phyloP scores from a whole-genome alignment of 2,888 invertebrate species.

The Heteromurus nitidus region DNA sequence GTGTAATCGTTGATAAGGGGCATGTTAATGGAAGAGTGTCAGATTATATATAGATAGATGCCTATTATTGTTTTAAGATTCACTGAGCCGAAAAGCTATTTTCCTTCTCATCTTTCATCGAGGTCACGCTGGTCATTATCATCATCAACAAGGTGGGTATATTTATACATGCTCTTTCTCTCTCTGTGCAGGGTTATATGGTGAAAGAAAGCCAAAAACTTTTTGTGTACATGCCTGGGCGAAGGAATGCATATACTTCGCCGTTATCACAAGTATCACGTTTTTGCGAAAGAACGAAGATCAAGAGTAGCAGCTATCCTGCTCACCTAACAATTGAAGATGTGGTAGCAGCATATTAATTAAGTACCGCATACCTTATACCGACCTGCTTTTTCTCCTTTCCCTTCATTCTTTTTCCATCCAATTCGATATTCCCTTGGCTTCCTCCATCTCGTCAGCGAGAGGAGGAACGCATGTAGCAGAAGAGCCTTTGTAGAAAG shows the following conservation, averaged over 20 bases:
- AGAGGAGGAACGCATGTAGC: too few species aligned
- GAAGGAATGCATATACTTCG: not conserved
- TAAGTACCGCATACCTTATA: conserved; percentile 36
- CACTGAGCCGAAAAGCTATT: conserved; percentile 51
- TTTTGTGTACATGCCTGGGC: too few species aligned
- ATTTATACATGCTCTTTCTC: not conserved
- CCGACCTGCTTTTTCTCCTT: conserved; percentile 50
- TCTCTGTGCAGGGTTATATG: too few species aligned
- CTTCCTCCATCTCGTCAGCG: too few species aligned
- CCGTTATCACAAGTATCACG: conserved; percentile 34
- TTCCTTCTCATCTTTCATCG: conserved; percentile 56
- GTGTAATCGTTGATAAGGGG: conserved; percentile 22
- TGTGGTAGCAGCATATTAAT: conserved; percentile 56
- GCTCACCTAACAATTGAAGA: conserved; percentile 59
- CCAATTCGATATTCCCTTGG: not conserved
- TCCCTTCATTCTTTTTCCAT: conserved; percentile 12
- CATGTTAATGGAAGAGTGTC: conserved; percentile 3
- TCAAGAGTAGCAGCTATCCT: conserved; percentile 27
- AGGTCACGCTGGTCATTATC: conserved; percentile 55
- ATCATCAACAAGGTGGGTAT: conserved; percentile 21
- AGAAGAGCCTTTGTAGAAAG: too few species aligned
- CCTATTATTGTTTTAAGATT: conserved; percentile 57
- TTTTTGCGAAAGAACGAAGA: conserved; percentile 22
- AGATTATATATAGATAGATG: conserved; percentile 4
- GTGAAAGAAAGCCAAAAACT: too few species aligned